phyloP scores from a whole-genome alignment of 2,797 vertebrate genomes.

The Crax fasciolata region DNA sequence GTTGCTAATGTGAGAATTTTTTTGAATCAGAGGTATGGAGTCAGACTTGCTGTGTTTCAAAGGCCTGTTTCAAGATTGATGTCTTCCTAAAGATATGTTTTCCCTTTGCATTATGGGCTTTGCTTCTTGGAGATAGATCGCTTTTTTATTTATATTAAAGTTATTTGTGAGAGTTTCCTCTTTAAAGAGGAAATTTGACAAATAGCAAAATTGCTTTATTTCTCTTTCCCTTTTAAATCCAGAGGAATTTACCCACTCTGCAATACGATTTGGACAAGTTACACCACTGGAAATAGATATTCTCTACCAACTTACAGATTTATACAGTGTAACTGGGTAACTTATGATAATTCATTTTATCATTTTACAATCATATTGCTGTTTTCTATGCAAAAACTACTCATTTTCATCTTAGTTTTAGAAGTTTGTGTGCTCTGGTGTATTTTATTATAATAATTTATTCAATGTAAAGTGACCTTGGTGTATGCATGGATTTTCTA shows the following conservation, averaged over 20 bases:
- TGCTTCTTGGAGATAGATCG: background rate
- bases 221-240: constrained; percentile 54
- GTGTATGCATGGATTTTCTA: background rate
- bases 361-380: background rate
- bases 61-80: background rate
- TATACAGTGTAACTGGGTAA: constrained; percentile 95
- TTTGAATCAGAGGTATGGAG: background rate
- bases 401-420: background rate
- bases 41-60: background rate
- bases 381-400: background rate
- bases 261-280: constrained; percentile 97
- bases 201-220: constrained; percentile 19
- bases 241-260: constrained; percentile 97
- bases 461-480: background rate
- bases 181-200: background rate
- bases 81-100: background rate
- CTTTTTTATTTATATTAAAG: background rate
- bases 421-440: background rate
- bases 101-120: background rate
- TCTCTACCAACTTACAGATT: constrained; percentile 91
- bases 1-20: background rate
- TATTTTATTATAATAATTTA: constrained; percentile 2
- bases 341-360: constrained; percentile 33
- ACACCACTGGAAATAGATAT: constrained; percentile 96
- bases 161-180: background rate